Evolutionary conservation across 2,888 invertebrate species (phyloP).

Genomic region (Philereme vetulata): DNA sequence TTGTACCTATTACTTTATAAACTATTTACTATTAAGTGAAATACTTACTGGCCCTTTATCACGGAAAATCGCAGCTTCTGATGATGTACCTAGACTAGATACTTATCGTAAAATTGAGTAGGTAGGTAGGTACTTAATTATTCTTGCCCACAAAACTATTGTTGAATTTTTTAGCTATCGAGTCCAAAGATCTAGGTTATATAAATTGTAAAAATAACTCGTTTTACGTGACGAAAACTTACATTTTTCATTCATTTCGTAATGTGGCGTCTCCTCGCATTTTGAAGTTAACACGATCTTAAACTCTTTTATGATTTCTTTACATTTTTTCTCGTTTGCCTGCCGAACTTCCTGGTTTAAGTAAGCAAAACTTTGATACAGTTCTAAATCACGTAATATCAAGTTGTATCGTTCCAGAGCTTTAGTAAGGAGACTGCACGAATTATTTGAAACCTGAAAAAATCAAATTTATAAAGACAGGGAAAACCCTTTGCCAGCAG

Average conservation of each 20-base stretch:
- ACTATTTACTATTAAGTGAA: too few relatives aligned
- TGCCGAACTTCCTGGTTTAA: not conserved
- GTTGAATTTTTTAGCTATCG: too few relatives aligned
- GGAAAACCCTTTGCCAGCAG: not conserved
- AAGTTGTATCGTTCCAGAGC: conserved; percentile 19
- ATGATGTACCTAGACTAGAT: too few relatives aligned
- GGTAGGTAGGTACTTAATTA: too few relatives aligned
- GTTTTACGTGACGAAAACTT: conserved; percentile 53
- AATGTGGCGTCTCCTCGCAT: conserved; percentile 86
- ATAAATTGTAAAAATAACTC: too few relatives aligned
- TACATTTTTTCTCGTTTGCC: not conserved
- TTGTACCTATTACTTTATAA: too few relatives aligned
- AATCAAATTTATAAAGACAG: not conserved
- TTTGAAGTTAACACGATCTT: conserved; percentile 79
- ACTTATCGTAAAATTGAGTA: too few relatives aligned
- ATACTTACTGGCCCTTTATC: too few relatives aligned
- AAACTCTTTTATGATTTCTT: conserved; percentile 50
- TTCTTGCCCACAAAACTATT: too few relatives aligned
- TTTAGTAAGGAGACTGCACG: conserved; percentile 13
- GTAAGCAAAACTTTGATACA: conserved; percentile 4
- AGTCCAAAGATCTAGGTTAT: too few relatives aligned
- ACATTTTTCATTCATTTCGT: conserved; percentile 91
- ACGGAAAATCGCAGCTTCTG: too few relatives aligned
- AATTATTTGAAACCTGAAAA: conserved; percentile 10
- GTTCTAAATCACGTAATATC: conserved; percentile 12